phyloP scores from a whole-genome alignment of 2,888 invertebrate genomes.

The Sphecodes monilicornis region DNA sequence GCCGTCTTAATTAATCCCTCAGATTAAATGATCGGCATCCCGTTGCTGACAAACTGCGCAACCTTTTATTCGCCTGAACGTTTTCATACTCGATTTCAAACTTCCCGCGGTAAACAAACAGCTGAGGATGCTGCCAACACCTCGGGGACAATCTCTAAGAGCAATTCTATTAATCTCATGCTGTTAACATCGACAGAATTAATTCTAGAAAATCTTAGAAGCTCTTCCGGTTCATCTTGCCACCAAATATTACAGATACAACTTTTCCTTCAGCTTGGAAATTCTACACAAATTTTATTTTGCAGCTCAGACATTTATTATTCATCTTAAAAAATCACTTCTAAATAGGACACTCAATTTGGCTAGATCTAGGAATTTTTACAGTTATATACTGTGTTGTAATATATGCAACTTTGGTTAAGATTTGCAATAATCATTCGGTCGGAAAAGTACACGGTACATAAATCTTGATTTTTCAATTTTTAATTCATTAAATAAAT shows the following conservation, averaged over 20 bases:
- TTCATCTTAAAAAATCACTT: too few species aligned
- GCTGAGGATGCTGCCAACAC: neutral
- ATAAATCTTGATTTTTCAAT: too few species aligned
- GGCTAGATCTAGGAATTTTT: too few species aligned
- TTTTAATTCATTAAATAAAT: too few species aligned
- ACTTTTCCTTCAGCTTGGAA: neutral
- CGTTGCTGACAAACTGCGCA: neutral
- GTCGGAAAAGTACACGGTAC: too few species aligned
- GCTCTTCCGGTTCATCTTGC: neutral
- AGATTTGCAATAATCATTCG: too few species aligned
- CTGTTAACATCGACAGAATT: neutral
- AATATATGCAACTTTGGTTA: too few species aligned
- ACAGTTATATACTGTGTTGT: too few species aligned
- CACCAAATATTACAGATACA: neutral
- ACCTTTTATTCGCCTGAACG: neutral
- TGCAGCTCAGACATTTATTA: too few species aligned
- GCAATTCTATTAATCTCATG: neutral
- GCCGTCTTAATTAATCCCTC: constrained; percentile 63
- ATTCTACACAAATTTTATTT: neutral
- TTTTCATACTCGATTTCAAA: neutral
- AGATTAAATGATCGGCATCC: constrained; percentile 46
- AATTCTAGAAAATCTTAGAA: neutral
- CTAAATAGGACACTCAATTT: too few species aligned
- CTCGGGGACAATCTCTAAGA: neutral
- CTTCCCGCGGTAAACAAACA: neutral